These are phyloP conservation scores for Campylomormyrus numenius DNA, from an alignment of 2,113 vertebrate genomes.

Conservation along the genomic window DNA sequence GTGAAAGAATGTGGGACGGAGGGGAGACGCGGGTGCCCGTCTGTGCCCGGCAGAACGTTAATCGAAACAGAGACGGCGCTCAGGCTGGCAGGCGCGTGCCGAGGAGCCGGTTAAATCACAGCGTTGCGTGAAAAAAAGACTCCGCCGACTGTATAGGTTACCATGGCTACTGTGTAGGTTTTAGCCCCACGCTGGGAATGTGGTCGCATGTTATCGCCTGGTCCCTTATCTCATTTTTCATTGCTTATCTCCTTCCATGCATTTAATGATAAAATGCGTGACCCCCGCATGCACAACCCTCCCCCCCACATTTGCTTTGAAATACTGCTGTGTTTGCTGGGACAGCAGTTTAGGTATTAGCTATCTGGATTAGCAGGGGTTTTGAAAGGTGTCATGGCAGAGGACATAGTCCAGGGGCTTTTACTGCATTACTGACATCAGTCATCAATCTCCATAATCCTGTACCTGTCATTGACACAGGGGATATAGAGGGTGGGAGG, in stretches of 20 bases:
- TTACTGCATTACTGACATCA: constrained; percentile 49
- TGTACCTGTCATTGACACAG: constrained; percentile 31
- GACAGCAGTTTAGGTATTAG: constrained; percentile 56
- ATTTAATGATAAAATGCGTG: not conserved
- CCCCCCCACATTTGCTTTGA: constrained; percentile 18
- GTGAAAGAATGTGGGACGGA: not conserved
- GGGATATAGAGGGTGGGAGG: not conserved
- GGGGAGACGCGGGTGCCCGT: not conserved
- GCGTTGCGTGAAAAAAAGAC: not conserved
- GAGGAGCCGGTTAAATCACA: not conserved
- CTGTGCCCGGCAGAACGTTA: not conserved
- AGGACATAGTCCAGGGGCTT: constrained; percentile 52
- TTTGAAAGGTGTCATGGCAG: constrained; percentile 49
- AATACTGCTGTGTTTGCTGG: constrained; percentile 40
- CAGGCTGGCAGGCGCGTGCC: not conserved
- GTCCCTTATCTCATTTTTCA: not conserved
- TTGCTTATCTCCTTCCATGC: not conserved
- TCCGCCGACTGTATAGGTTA: not conserved
- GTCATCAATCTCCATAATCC: constrained; percentile 52
- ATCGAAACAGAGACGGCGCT: not conserved
- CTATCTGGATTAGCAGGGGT: constrained; percentile 55
- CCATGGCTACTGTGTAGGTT: constrained; percentile 2
- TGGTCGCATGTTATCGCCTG: not conserved
- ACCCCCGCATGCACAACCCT: not conserved
- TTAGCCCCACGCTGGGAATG: not conserved